Conservation (phyloP, 2,888 invertebrate species). For the Acleris sparsana region DNA sequence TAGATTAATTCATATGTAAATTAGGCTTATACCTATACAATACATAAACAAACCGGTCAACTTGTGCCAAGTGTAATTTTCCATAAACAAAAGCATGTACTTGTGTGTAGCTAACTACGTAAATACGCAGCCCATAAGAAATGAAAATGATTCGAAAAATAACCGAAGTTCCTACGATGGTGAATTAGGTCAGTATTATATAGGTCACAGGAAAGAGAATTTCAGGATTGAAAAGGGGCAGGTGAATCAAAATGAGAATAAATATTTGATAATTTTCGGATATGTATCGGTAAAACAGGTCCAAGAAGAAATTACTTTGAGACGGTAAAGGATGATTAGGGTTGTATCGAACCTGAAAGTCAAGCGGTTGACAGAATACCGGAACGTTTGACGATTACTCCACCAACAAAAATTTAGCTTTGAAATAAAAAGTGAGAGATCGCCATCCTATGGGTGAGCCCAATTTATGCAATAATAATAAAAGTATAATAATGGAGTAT, state of each 20-base stretch:
- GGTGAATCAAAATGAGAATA: background rate
- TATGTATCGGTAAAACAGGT: no score
- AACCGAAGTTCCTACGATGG: background rate
- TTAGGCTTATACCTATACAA: constrained; percentile 25
- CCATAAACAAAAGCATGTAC: constrained; percentile 24
- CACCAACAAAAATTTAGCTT: no score
- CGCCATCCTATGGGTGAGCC: no score
- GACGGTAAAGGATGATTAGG: no score
- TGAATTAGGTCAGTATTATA: constrained; percentile 24
- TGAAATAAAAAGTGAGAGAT: no score
- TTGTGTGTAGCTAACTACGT: background rate
- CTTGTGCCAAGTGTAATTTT: constrained; percentile 30
- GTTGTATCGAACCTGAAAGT: no score
- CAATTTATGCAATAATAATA: no score
- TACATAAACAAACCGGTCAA: constrained; percentile 12
- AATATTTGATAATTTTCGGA: no score
- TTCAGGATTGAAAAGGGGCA: constrained; percentile 11
- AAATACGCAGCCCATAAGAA: constrained; percentile 18
- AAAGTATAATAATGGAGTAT: no score
- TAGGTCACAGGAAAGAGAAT: constrained; percentile 12
- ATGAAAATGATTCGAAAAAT: constrained; percentile 9
- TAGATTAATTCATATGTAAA: constrained; percentile 30
- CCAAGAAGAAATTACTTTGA: no score
- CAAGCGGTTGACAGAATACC: no score
- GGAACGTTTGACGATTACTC: no score